phyloP scores from a whole-genome alignment of 2,113 vertebrate genomes.

The Mastomys coucha region DNA sequence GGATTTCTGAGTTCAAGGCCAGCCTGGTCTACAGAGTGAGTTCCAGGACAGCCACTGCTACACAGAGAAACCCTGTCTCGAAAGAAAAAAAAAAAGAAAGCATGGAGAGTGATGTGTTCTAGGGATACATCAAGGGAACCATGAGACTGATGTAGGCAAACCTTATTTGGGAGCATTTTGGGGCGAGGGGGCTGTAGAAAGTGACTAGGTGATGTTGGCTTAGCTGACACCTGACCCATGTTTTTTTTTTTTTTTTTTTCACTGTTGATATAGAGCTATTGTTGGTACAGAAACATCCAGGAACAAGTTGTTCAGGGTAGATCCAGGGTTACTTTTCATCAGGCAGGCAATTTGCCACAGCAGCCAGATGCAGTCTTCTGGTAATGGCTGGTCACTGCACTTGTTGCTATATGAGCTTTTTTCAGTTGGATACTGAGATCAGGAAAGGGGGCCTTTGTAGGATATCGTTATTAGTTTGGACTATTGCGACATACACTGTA shows the following conservation, averaged over 20 bases:
- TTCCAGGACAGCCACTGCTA: too few species aligned
- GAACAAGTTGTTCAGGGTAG: neutral
- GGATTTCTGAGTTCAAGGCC: too few species aligned
- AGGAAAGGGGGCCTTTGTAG: neutral
- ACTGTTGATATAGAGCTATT: neutral
- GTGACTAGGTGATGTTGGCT: neutral
- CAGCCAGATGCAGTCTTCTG: neutral
- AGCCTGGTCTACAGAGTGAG: too few species aligned
- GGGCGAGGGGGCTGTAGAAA: neutral
- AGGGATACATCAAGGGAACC: neutral
- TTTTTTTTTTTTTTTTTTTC: neutral
- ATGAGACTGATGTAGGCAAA: neutral
- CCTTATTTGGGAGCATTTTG: neutral
- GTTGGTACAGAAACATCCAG: slow-evolving; percentile 23
- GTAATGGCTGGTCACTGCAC: neutral
- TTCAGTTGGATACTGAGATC: neutral
- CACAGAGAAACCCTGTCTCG: too few species aligned
- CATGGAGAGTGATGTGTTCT: neutral
- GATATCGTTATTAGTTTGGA: neutral
- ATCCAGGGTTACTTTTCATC: neutral
- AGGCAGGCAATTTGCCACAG: neutral
- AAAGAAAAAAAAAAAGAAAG: too few species aligned
- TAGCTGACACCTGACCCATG: slow-evolving; percentile 7
- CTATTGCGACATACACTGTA: neutral
- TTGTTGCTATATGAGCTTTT: neutral